A percentile compares a stretch with the other conserved stretches of the same genome.
Conservation (phyloP, 2,113 vertebrate species). For the Clarias magur region DNA sequence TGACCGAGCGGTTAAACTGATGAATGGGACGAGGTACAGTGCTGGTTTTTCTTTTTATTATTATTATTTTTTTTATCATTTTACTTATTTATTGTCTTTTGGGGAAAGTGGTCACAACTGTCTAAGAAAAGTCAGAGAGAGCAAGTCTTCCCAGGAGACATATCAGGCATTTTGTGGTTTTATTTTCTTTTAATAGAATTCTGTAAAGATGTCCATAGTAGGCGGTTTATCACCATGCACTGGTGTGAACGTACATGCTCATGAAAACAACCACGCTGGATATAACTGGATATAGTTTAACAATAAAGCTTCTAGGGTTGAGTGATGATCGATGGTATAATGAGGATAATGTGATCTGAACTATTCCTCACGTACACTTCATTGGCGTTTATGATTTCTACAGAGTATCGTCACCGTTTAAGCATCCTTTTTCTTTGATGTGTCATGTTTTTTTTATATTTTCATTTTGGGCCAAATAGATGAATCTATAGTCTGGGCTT, state of each 20-base stretch:
- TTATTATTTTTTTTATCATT: too few relatives aligned
- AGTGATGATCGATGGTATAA: not conserved
- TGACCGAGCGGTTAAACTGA: constrained; percentile 55
- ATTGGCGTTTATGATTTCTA: not conserved
- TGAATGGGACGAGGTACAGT: constrained; percentile 68
- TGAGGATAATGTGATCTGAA: not conserved
- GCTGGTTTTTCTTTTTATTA: not conserved
- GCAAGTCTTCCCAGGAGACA: not conserved
- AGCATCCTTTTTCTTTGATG: not conserved
- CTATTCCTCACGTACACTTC: too few relatives aligned
- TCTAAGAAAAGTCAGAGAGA: not conserved
- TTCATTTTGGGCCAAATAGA: not conserved
- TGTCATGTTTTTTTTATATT: not conserved
- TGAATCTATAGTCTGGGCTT: not conserved
- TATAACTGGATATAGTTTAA: not conserved
- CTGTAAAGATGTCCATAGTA: too few relatives aligned
- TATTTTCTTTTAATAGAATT: not conserved
- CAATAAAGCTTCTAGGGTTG: not conserved
- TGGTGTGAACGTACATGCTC: constrained; percentile 21
- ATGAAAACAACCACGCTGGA: constrained; percentile 18
- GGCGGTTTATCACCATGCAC: not conserved
- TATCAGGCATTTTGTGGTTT: not conserved
- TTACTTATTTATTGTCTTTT: not conserved
- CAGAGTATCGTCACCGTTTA: not conserved
- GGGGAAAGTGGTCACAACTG: not conserved